Conservation (phyloP, 1,140 invertebrate species). For the Drosophila guanche region DNA sequence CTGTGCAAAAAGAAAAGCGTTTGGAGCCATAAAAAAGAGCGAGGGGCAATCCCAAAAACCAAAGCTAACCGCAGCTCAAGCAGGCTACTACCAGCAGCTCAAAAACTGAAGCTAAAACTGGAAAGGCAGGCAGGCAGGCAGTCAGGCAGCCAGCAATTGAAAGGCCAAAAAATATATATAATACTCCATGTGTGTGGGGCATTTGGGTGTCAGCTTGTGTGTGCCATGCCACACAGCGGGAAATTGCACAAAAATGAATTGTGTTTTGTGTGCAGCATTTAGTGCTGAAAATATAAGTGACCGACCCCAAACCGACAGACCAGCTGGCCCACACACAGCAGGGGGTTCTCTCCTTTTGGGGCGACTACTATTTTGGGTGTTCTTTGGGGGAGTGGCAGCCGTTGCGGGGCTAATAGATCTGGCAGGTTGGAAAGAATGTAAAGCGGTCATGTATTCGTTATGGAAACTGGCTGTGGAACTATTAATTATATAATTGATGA, state of each 20-base stretch:
- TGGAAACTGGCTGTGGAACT: too few species aligned
- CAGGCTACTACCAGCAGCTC: conserved; percentile 70
- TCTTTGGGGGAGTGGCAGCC: conserved; percentile 4
- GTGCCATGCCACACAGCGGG: conserved; percentile 57
- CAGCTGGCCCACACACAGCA: conserved; percentile 37
- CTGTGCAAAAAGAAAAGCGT: conserved; percentile 40
- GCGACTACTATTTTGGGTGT: background rate
- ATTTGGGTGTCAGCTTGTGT: conserved; percentile 36
- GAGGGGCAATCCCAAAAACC: conserved; percentile 57
- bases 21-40: conserved; percentile 61
- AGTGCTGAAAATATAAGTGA: conserved; percentile 58
- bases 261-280: conserved; percentile 75
- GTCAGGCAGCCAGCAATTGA: conserved; percentile 26
- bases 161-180: conserved; percentile 67
- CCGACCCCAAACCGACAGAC: background rate
- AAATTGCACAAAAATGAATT: conserved; percentile 78
- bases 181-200: conserved; percentile 31
- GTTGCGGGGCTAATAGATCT: background rate
- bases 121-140: conserved; percentile 61
- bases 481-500: too few species aligned
- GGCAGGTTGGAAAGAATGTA: too few species aligned
- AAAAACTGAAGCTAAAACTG: conserved; percentile 69
- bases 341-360: background rate
- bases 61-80: conserved; percentile 79
- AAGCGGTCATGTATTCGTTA: too few species aligned